Evolutionary conservation across 2,797 vertebrate genomes (phyloP).

Genomic region (Heterohyrax brucei): DNA sequence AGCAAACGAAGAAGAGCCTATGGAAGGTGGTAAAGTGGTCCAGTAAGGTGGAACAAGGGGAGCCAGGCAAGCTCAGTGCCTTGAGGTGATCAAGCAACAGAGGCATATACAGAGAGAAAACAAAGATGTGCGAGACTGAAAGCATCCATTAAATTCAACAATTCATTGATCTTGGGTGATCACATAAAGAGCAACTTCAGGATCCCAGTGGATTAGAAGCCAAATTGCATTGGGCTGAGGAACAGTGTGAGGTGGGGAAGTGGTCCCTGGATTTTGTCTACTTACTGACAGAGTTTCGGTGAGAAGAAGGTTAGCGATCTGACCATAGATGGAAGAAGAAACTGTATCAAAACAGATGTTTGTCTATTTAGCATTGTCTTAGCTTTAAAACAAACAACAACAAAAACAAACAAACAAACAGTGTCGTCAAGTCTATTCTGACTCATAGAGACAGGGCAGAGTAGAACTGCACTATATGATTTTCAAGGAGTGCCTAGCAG

Average conservation of each 20-base stretch:
- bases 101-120: rapidly evolving
- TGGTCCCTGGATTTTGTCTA: not conserved
- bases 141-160: too few relatives aligned
- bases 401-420: too few relatives aligned
- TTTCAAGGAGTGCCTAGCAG: too few relatives aligned
- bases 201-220: not conserved
- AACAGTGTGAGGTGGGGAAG: not conserved
- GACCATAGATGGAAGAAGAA: not conserved
- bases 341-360: not conserved
- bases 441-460: too few relatives aligned
- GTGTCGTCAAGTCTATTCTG: too few relatives aligned
- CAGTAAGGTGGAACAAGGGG: not conserved
- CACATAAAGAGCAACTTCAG: not conserved
- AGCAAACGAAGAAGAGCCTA: not conserved
- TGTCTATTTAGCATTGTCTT: not conserved
- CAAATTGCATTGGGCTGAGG: not conserved
- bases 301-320: too few relatives aligned
- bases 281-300: not conserved
- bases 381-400: too few relatives aligned
- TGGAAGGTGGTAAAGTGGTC: not conserved
- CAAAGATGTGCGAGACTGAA: not conserved
- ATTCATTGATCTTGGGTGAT: rapidly evolving
- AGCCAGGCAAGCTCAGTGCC: not conserved
- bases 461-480: too few relatives aligned
- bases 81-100: not conserved